These are phyloP conservation scores for Orthosia incerta DNA, from an alignment of 2,888 invertebrate species.

Conservation along the genomic window DNA sequence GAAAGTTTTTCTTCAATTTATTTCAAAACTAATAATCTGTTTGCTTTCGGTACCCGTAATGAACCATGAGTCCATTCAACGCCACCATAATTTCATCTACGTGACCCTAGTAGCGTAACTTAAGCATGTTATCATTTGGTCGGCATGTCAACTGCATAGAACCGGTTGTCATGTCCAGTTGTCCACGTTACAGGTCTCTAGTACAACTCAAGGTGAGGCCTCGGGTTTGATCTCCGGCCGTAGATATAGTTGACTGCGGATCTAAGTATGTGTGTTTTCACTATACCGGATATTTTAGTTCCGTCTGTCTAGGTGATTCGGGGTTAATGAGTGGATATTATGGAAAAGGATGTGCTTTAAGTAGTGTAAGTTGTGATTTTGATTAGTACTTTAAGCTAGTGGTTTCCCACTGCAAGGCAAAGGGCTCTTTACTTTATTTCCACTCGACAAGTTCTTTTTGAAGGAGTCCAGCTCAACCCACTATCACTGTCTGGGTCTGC, in stretches of 20 bases:
- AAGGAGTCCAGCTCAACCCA: neutral
- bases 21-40: no score
- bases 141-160: conserved; percentile 49
- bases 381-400: neutral
- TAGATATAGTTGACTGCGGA: conserved; percentile 80
- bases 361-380: neutral
- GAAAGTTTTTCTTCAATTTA: no score
- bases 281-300: conserved; percentile 59
- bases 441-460: neutral
- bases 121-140: conserved; percentile 36
- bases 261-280: conserved; percentile 73
- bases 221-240: conserved; percentile 77
- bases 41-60: neutral
- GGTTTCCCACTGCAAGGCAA: neutral
- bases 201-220: conserved; percentile 78
- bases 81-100: neutral
- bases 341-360: conserved; percentile 18
- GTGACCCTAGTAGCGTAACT: conserved; percentile 34
- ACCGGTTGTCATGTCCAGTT: conserved; percentile 66
- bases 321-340: conserved; percentile 4
- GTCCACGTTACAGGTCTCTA: conserved; percentile 66
- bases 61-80: neutral
- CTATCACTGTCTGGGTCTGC: neutral
- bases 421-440: neutral
- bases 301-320: conserved; percentile 24